These are phyloP conservation scores for Zygogramma bicolorata DNA, from an alignment of 2,888 invertebrate species.

Conservation along the genomic window DNA sequence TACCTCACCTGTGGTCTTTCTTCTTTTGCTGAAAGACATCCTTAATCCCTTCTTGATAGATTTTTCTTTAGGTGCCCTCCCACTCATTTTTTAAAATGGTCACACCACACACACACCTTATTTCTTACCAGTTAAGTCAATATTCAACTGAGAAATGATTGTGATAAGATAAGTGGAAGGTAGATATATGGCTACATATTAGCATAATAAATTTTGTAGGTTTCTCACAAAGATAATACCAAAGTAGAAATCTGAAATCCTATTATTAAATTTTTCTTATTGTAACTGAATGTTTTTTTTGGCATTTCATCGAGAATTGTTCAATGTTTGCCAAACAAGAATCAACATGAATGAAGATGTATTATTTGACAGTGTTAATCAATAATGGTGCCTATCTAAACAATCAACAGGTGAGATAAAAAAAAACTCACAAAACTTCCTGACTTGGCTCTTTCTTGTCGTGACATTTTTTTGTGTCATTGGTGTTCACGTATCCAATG, in stretches of 20 bases:
- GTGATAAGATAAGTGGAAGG: background rate
- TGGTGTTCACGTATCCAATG: conserved; percentile 2
- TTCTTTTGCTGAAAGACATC: conserved; percentile 47
- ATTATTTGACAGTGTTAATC: conserved; percentile 1
- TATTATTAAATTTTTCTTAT: no score
- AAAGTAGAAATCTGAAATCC: background rate
- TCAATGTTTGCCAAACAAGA: no score
- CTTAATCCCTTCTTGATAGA: conserved; percentile 30
- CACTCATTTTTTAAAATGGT: conserved; percentile 9
- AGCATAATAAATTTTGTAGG: no score
- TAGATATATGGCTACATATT: background rate
- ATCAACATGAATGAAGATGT: no score
- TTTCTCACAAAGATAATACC: no score
- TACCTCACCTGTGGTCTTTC: conserved; percentile 42
- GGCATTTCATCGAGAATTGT: no score
- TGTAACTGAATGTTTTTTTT: no score
- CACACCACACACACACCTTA: conserved; percentile 2
- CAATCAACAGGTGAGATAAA: conserved; percentile 6
- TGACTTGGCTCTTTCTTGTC: conserved; percentile 75
- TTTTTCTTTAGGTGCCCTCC: conserved; percentile 32
- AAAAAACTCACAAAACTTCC: conserved; percentile 73
- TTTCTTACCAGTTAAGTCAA: background rate
- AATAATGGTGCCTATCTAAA: background rate
- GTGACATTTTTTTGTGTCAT: conserved; percentile 66
- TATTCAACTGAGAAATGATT: background rate